Evolutionary conservation across 2,888 invertebrate species (phyloP).

Genomic region (Agrotis clavis): DNA sequence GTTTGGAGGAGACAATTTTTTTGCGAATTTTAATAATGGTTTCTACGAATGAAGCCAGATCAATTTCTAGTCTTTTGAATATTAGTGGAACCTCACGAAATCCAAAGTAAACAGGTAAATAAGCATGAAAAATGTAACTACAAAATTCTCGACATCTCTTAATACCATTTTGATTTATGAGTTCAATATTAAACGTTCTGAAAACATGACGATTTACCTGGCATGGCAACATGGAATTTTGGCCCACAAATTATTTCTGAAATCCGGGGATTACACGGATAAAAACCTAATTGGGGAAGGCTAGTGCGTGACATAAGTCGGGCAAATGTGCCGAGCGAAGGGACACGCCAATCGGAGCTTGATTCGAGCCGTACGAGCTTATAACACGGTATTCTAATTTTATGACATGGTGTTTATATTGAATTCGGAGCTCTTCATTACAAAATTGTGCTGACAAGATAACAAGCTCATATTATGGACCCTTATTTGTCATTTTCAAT

Average conservation of each 20-base stretch:
- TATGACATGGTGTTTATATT: slow-evolving; percentile 11
- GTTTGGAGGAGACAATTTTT: neutral
- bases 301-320: slow-evolving; percentile 61
- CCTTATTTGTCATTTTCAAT: slow-evolving; percentile 20
- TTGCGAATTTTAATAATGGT: neutral
- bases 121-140: slow-evolving; percentile 1
- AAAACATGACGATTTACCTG: slow-evolving; percentile 37
- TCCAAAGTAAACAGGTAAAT: neutral
- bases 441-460: slow-evolving; percentile 16
- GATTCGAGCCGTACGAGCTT: slow-evolving; percentile 44
- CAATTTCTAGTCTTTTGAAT: neutral
- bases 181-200: slow-evolving; percentile 26
- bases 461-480: slow-evolving; percentile 17
- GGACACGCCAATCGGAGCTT: slow-evolving; percentile 41
- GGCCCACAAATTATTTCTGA: slow-evolving; percentile 52
- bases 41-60: neutral
- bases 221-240: slow-evolving; percentile 35
- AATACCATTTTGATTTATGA: slow-evolving; percentile 34
- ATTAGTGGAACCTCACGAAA: neutral
- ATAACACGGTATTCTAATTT: slow-evolving; percentile 45
- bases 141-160: slow-evolving; percentile 19
- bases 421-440: slow-evolving; percentile 22
- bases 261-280: slow-evolving; percentile 64
- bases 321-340: slow-evolving; percentile 37
- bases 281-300: slow-evolving; percentile 63